These are phyloP conservation scores for Aegotheles bennettii DNA, from an alignment of 2,113 vertebrate species.

Conservation along the genomic window DNA sequence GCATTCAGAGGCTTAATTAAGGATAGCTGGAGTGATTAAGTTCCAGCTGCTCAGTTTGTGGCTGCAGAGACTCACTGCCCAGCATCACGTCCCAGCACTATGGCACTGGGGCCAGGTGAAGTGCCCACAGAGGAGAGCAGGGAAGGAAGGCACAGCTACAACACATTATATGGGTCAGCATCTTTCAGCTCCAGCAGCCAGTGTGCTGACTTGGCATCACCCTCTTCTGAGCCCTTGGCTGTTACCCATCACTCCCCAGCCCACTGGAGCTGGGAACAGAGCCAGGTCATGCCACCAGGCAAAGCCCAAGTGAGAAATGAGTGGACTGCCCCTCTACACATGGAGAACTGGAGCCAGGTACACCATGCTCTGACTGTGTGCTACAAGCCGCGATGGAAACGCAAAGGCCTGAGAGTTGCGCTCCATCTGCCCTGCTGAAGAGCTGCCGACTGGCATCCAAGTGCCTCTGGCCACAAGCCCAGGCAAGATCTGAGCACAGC, in stretches of 20 bases:
- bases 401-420: background rate
- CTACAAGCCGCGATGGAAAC: background rate
- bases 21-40: slow-evolving; percentile 54
- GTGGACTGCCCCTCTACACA: accelerated
- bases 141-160: background rate
- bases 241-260: background rate
- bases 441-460: accelerated
- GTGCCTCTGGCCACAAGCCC: background rate
- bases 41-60: slow-evolving; percentile 32
- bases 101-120: accelerated
- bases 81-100: accelerated
- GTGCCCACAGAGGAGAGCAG: background rate
- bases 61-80: background rate
- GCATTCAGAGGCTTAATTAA: slow-evolving; percentile 50
- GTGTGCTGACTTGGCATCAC: background rate
- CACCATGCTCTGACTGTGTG: background rate
- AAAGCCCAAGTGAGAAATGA: accelerated
- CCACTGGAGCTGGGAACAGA: background rate
- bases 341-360: background rate
- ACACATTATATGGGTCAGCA: background rate
- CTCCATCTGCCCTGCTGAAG: background rate
- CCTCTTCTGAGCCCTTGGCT: background rate
- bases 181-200: background rate
- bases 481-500: background rate
- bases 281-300: background rate